These are phyloP conservation scores for Chascanopsetta lugubris DNA, from an alignment of 2,113 vertebrate genomes.

Conservation along the genomic window DNA sequence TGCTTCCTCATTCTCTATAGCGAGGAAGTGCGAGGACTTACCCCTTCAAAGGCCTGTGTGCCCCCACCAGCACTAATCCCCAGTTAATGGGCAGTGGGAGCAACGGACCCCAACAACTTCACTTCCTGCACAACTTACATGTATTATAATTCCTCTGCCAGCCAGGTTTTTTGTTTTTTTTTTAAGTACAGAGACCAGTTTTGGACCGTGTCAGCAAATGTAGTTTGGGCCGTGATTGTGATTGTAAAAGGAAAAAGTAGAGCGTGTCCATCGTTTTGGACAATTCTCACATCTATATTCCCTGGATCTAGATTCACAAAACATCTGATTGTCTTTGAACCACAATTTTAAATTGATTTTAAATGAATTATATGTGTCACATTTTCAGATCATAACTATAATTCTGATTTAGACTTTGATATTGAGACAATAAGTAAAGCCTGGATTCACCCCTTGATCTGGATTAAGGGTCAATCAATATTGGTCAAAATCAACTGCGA, in stretches of 20 bases:
- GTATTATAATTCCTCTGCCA: slow-evolving; percentile 57
- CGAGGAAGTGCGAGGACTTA: slow-evolving; percentile 71
- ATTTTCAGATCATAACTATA: too few species aligned
- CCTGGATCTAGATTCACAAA: not conserved
- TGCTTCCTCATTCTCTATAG: slow-evolving; percentile 75
- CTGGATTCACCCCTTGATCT: not conserved
- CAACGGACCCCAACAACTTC: slow-evolving; percentile 69
- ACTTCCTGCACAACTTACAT: slow-evolving; percentile 65
- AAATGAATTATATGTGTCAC: too few species aligned
- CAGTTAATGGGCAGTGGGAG: slow-evolving; percentile 74
- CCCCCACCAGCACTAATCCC: slow-evolving; percentile 79
- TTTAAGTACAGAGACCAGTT: slow-evolving; percentile 27
- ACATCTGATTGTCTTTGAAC: too few species aligned
- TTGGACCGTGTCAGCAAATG: not conserved
- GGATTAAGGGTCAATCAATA: too few species aligned
- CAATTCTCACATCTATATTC: not conserved
- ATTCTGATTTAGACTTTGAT: too few species aligned
- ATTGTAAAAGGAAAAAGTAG: not conserved
- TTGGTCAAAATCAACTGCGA: too few species aligned
- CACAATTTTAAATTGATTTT: too few species aligned
- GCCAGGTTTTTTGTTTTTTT: too few species aligned
- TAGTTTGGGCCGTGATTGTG: not conserved
- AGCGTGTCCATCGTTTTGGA: too few species aligned
- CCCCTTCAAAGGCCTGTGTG: slow-evolving; percentile 72
- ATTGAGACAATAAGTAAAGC: not conserved